Base-by-base conservation (phyloP, 2,888 invertebrate genomes). In the Drosophila trichaetosa region DNA sequence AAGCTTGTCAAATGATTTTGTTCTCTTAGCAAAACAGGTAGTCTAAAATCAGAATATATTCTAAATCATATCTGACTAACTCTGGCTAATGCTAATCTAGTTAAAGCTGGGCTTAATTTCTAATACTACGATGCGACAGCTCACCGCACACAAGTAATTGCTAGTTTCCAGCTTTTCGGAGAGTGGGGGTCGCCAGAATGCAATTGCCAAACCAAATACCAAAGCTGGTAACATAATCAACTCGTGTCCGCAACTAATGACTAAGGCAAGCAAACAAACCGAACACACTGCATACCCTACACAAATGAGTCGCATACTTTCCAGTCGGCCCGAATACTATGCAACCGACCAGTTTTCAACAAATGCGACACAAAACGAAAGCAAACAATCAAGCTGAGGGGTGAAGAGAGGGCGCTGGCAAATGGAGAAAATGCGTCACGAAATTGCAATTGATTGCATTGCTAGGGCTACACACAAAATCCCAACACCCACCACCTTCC, bases 361-460 rank as follows among this genome's bases (percentile, higher is more conserved):
- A 62, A 54, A 51, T 65, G 60, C 73, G 73, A 57, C 66, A 46
- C 57, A 57, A 52, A 62, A 59, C 80, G 46, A 69, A 69, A 57
- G 61, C 83, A 76, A 82, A 78, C 76, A 88, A 57, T 66, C 71
- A 73, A 69, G 80, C 73, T 77, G 75, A 74, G 63, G 29, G 31
- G 48, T 49, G 13, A n/a, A 31, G n/a, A 33, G 24, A 16, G 31
- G 65, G 31, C 56, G 57, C 13, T 18, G 38, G 36, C 21, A 84
- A 67, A 40, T 64, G 77, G 73, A 48, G 54, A 67, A 63, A 65
- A 80, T 75, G 82, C 80, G 80, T 79, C 36, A 54, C 54, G 8
- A 56, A 56, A 82, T 69, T 89, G 80, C 87, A 88, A 87, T 89
- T 90, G 81, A 86, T 78, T 86, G 79, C 87, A 89, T 80, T 90